These are phyloP conservation scores for Listrodromus nycthemerus DNA, from an alignment of 2,888 invertebrate species.

Conservation along the genomic window DNA sequence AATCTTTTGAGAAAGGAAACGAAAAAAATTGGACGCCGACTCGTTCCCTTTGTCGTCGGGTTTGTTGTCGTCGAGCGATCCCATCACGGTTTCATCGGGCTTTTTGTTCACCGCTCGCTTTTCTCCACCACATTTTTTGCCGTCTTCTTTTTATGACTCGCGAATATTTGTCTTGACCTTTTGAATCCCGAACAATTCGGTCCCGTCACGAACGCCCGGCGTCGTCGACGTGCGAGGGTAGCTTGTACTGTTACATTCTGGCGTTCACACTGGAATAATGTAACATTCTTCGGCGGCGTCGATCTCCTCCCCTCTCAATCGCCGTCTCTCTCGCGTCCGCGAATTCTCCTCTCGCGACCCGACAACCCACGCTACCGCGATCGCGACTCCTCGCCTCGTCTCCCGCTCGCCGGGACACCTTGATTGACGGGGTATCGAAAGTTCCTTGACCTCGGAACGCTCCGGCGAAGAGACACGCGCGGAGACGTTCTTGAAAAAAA, in stretches of 20 bases:
- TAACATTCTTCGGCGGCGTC: slow-evolving; percentile 14
- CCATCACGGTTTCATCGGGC: background rate
- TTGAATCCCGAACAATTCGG: slow-evolving; percentile 63
- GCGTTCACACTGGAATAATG: slow-evolving; percentile 63
- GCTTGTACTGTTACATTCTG: slow-evolving; percentile 66
- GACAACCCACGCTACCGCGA: slow-evolving; percentile 65
- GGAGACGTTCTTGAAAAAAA: background rate
- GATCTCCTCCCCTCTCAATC: slow-evolving; percentile 19
- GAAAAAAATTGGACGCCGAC: background rate
- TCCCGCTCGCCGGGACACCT: slow-evolving; percentile 45
- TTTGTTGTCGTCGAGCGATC: slow-evolving; percentile 57
- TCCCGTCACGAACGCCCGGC: slow-evolving; percentile 41
- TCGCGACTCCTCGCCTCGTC: slow-evolving; percentile 28
- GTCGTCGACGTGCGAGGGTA: slow-evolving; percentile 64
- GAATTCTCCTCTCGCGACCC: slow-evolving; percentile 51
- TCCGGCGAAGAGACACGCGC: slow-evolving; percentile 4
- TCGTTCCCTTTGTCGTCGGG: slow-evolving; percentile 45
- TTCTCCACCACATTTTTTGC: background rate
- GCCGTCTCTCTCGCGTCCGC: slow-evolving; percentile 29
- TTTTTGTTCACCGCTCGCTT: background rate
- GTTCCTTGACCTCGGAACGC: slow-evolving; percentile 57
- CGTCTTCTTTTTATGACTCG: slow-evolving; percentile 9
- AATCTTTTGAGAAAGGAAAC: too few relatives aligned
- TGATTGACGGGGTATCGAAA: slow-evolving; percentile 64
- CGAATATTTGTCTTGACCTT: slow-evolving; percentile 54